Percentiles rank a stretch among this genome's conserved stretches.
These are phyloP conservation scores for Ictidomys tridecemlineatus DNA, from an alignment of 2,113 vertebrate species.

Conservation along the genomic window DNA sequence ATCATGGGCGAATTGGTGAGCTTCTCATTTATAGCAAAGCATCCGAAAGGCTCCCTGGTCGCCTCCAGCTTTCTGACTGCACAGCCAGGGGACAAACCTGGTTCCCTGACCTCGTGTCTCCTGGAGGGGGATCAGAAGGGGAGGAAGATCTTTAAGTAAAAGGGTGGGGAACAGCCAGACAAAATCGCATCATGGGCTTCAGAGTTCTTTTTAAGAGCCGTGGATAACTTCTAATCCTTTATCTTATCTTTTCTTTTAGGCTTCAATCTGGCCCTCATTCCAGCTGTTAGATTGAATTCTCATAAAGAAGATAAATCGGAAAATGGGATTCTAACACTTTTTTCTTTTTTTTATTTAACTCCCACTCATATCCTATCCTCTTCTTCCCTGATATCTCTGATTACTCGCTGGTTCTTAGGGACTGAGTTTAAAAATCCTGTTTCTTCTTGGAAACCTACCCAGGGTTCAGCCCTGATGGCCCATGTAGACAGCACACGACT, in stretches of 20 bases:
- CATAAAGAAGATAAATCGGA: slow-evolving; percentile 45
- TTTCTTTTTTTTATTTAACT: background rate
- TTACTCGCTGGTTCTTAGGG: background rate
- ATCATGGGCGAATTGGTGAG: background rate
- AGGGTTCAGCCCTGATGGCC: accelerated
- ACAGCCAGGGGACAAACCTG: background rate
- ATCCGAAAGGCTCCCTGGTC: background rate
- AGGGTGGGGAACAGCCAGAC: background rate
- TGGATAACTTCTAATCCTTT: slow-evolving; percentile 42
- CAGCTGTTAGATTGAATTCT: slow-evolving; percentile 69
- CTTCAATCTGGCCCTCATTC: slow-evolving; percentile 38
- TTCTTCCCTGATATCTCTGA: background rate
- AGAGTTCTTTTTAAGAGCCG: background rate
- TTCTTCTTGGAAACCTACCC: background rate
- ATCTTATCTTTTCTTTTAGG: background rate
- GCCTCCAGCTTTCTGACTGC: accelerated
- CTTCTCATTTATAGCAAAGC: background rate
- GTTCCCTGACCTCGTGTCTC: background rate
- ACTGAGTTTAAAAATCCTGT: background rate
- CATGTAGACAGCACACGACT: accelerated
- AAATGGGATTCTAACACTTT: slow-evolving; percentile 33
- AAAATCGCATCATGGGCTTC: background rate
- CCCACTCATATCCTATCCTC: background rate
- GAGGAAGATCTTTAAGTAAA: background rate
- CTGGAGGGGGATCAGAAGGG: background rate